Evolutionary conservation across 1,140 invertebrate species (phyloP).

Genomic region (Drosophila kepulauana): DNA sequence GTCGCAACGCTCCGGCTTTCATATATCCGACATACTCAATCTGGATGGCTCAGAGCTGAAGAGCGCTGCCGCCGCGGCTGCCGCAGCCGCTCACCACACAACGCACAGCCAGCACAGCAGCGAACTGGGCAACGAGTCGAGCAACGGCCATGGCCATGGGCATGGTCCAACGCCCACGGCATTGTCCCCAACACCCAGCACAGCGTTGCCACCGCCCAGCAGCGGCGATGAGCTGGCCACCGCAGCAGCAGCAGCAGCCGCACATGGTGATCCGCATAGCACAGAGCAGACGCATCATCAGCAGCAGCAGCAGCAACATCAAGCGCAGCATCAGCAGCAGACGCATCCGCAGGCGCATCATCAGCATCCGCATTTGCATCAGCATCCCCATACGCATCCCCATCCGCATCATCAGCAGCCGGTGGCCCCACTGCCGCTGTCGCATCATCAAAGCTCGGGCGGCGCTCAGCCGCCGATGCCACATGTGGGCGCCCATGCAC

Average conservation of each 20-base stretch:
- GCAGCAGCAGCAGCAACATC: constrained; percentile 36
- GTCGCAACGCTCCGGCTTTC: constrained; percentile 88
- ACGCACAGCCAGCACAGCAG: constrained; percentile 55
- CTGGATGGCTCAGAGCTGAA: constrained; percentile 86
- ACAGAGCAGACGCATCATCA: constrained; percentile 62
- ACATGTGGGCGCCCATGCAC: constrained; percentile 41
- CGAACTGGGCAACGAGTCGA: constrained; percentile 47
- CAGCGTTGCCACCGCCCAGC: constrained; percentile 38
- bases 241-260: constrained; percentile 22
- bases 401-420: constrained; percentile 50
- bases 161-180: constrained; percentile 48
- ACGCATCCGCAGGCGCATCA: constrained; percentile 7
- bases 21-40: constrained; percentile 91
- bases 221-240: constrained; percentile 35
- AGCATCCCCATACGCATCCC: constrained; percentile 46
- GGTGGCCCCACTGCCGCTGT: constrained; percentile 34
- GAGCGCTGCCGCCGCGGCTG: constrained; percentile 66
- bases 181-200: constrained; percentile 58
- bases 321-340: constrained; percentile 40
- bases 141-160: constrained; percentile 41
- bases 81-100: constrained; percentile 50
- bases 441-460: constrained; percentile 49
- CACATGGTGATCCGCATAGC: constrained; percentile 53
- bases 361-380: constrained; percentile 38
- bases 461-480: constrained; percentile 42